Evolutionary conservation across 2,113 vertebrate species (phyloP).

Genomic region (Pelodiscus sinensis): DNA sequence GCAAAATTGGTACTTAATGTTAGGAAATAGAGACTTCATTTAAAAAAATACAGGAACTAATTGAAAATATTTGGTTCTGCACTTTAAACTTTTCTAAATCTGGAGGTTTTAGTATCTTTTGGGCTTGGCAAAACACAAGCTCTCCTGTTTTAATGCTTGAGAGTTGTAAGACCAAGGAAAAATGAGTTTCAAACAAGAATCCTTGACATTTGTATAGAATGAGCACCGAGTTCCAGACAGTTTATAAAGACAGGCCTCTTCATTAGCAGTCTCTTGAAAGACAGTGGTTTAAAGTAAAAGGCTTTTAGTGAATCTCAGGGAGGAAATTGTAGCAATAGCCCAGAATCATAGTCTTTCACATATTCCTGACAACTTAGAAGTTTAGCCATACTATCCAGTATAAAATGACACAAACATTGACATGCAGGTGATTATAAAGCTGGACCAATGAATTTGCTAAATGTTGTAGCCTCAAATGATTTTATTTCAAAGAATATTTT

Average conservation of each 20-base stretch:
- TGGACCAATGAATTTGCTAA: not conserved
- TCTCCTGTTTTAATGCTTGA: not conserved
- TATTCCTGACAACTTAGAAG: not conserved
- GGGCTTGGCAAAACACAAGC: fast-evolving
- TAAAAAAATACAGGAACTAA: not conserved
- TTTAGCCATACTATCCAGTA: not conserved
- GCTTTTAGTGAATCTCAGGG: not conserved
- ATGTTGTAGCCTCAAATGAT: not conserved
- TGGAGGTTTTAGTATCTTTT: fast-evolving
- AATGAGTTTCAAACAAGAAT: fast-evolving
- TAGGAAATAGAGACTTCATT: not conserved
- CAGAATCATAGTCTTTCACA: not conserved
- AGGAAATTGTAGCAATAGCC: not conserved
- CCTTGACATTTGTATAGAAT: fast-evolving
- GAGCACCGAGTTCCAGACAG: fast-evolving
- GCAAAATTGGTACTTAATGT: not conserved
- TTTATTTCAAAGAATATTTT: slow-evolving; percentile 4
- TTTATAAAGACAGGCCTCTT: not conserved
- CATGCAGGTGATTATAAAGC: not conserved
- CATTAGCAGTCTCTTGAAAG: not conserved
- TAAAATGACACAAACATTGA: slow-evolving; percentile 6
- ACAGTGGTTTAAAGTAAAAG: not conserved
- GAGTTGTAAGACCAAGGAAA: not conserved
- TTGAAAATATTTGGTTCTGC: not conserved
- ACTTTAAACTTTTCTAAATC: fast-evolving